A percentile compares a stretch with the other conserved stretches of the same genome.
Evolutionary conservation across 2,797 vertebrate species (phyloP).

Genomic region (Halcyon badia): DNA sequence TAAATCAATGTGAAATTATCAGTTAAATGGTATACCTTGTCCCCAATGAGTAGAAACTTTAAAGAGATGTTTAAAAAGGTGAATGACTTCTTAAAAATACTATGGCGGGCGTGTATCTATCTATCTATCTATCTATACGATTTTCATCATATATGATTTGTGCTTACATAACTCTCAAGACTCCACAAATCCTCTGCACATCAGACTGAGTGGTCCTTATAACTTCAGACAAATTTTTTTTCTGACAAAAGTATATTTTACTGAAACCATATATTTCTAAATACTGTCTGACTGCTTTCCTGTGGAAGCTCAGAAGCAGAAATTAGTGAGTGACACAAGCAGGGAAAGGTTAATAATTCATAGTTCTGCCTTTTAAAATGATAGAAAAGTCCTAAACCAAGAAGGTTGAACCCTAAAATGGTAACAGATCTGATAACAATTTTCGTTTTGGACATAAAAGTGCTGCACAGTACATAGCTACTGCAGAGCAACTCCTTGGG

Average conservation of each 20-base stretch:
- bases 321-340: neutral
- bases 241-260: conserved; percentile 33
- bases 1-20: conserved; percentile 4
- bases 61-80: neutral
- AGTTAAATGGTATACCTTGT: neutral
- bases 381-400: neutral
- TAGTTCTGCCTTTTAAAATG: neutral
- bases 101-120: fast-evolving
- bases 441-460: neutral
- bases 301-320: neutral
- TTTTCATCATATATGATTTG: neutral
- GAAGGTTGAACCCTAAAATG: neutral
- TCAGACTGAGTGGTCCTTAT: neutral
- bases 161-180: neutral
- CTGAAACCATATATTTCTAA: neutral
- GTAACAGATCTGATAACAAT: neutral
- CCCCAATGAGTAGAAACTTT: neutral
- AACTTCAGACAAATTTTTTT: neutral
- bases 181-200: neutral
- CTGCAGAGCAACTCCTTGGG: neutral
- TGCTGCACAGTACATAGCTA: neutral
- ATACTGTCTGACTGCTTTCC: conserved; percentile 3
- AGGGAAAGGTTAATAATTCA: conserved; percentile 31
- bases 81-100: neutral
- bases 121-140: neutral